These are phyloP conservation scores for Scrobipalpa costella DNA, from an alignment of 2,888 invertebrate species.

Conservation along the genomic window DNA sequence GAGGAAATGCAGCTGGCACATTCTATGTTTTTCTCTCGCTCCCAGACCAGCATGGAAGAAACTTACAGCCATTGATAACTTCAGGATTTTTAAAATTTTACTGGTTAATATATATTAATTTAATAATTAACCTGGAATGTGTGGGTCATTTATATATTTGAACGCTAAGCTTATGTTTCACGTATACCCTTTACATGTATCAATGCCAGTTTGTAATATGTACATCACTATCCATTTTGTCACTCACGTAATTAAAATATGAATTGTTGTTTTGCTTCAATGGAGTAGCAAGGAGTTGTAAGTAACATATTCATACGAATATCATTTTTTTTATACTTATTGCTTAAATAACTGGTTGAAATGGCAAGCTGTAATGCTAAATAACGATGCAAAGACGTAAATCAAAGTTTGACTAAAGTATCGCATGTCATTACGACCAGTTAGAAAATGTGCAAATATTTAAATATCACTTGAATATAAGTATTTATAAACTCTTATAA, in stretches of 20 bases:
- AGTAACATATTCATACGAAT: constrained; percentile 53
- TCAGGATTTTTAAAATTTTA: too few species aligned
- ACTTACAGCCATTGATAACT: too few species aligned
- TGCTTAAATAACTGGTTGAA: constrained; percentile 27
- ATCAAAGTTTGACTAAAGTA: too few species aligned
- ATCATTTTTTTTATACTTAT: constrained; percentile 29
- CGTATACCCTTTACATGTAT: too few species aligned
- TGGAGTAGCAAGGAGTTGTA: constrained; percentile 79
- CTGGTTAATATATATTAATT: too few species aligned
- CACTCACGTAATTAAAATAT: constrained; percentile 25
- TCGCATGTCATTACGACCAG: constrained; percentile 14
- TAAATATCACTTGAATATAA: constrained; percentile 12
- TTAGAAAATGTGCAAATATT: not conserved
- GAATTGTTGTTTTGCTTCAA: constrained; percentile 55
- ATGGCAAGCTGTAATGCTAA: not conserved
- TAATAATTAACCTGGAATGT: too few species aligned
- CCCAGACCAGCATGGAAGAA: too few species aligned
- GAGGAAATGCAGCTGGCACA: too few species aligned
- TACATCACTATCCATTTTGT: constrained; percentile 11
- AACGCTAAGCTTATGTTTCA: too few species aligned
- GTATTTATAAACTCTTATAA: constrained; percentile 16
- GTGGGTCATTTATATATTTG: too few species aligned
- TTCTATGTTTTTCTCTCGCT: too few species aligned
- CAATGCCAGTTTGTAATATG: not conserved
- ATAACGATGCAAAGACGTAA: too few species aligned